These are phyloP conservation scores for Loripinus fragilis DNA, from an alignment of 2,888 invertebrate genomes.

Conservation along the genomic window DNA sequence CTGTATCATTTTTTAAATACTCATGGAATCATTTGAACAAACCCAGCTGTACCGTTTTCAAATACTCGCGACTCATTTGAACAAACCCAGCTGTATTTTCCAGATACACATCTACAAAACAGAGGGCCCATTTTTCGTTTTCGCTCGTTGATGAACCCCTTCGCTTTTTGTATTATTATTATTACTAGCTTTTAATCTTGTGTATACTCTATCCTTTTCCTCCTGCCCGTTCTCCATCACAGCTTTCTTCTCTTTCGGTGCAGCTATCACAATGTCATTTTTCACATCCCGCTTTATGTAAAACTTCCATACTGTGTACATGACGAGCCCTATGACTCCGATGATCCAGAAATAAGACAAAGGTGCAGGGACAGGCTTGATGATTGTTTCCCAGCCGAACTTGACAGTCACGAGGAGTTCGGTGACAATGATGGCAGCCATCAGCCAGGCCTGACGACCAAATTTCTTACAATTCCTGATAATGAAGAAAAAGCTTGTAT, in stretches of 20 bases:
- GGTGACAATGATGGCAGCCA: slow-evolving; percentile 83
- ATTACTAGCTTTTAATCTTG: background rate
- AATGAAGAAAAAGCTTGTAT: no score
- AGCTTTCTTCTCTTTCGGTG: slow-evolving; percentile 10
- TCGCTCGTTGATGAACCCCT: slow-evolving; percentile 1
- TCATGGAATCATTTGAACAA: no score
- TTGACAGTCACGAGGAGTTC: slow-evolving; percentile 85
- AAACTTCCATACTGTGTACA: slow-evolving; percentile 85
- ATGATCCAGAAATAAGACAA: slow-evolving; percentile 84
- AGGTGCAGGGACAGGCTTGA: slow-evolving; percentile 85
- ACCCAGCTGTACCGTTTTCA: no score
- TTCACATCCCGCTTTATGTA: slow-evolving; percentile 81
- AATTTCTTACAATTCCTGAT: no score
- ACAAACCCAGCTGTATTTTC: background rate
- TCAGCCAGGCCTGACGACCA: no score
- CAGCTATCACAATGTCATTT: slow-evolving; percentile 53
- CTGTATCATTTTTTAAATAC: no score
- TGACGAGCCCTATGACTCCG: slow-evolving; percentile 81
- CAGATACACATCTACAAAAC: background rate
- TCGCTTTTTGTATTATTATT: slow-evolving; percentile 5
- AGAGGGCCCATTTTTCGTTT: slow-evolving; percentile 10
- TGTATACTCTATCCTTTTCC: background rate
- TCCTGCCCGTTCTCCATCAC: slow-evolving; percentile 10
- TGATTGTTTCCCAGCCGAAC: slow-evolving; percentile 85
- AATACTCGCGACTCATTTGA: no score